Evolutionary conservation across 1,140 invertebrate species (phyloP).

Genomic region (Microplitis mediator): DNA sequence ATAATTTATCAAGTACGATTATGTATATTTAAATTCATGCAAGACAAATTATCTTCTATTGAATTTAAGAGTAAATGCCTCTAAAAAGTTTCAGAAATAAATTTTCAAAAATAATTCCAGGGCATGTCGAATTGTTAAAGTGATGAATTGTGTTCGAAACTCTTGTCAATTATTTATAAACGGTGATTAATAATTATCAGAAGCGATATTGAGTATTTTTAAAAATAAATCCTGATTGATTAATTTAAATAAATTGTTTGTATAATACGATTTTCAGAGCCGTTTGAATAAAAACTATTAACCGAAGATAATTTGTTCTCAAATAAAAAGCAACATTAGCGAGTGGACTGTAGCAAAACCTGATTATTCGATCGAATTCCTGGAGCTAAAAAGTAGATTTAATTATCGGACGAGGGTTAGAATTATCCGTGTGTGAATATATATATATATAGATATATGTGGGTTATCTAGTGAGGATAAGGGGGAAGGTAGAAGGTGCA

Average conservation of each 20-base stretch:
- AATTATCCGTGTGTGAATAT: not conserved
- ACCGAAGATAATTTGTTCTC: not conserved
- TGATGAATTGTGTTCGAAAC: no score
- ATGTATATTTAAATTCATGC: no score
- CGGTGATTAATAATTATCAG: no score
- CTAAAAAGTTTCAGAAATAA: no score
- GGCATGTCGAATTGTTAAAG: no score
- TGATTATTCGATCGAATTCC: constrained; percentile 43
- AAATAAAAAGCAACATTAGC: not conserved
- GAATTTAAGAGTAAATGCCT: no score
- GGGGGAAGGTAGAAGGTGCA: constrained; percentile 36
- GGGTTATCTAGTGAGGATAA: not conserved
- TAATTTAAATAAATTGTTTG: not conserved
- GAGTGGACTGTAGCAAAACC: not conserved
- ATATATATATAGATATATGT: not conserved
- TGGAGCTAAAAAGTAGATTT: constrained; percentile 50
- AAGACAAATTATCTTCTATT: no score
- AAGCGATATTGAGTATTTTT: no score
- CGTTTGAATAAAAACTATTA: not conserved
- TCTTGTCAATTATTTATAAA: no score
- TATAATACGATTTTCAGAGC: not conserved
- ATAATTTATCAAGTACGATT: no score
- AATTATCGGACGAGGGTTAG: constrained; percentile 43
- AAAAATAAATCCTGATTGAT: not conserved
- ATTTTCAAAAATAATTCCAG: no score